phyloP scores from a whole-genome alignment of 1,140 invertebrate species.

The Hesperophylax magnus region DNA sequence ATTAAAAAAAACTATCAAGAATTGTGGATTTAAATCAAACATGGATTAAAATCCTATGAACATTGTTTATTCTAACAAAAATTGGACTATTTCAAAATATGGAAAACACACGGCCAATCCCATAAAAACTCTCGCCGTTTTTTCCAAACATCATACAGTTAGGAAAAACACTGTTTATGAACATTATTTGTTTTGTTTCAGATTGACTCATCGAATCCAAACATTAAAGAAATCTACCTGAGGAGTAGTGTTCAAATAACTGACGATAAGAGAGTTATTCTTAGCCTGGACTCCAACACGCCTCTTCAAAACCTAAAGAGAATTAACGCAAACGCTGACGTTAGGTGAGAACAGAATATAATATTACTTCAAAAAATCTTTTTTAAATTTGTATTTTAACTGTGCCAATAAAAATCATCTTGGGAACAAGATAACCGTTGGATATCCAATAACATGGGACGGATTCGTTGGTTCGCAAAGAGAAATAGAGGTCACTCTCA shows the following conservation, averaged over 20 bases:
- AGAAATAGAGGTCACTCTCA: no score
- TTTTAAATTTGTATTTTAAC: neutral
- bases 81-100: neutral
- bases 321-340: constrained; percentile 64
- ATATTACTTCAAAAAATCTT: neutral
- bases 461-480: no score
- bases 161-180: neutral
- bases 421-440: no score
- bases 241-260: constrained; percentile 64
- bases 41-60: neutral
- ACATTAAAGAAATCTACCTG: constrained; percentile 64
- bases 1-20: neutral
- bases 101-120: neutral
- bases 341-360: constrained; percentile 59
- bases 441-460: no score
- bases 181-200: constrained; percentile 39
- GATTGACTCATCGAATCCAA: constrained; percentile 48
- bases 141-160: neutral
- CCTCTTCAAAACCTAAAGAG: constrained; percentile 62
- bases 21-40: neutral
- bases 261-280: constrained; percentile 60
- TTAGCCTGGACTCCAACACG: constrained; percentile 63
- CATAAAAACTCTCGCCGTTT: neutral
- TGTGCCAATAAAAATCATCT: no score
- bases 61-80: neutral